Percentiles rank a stretch among this genome's conserved stretches.
These are phyloP conservation scores for Galeopsomyia nigrocyanea DNA, from an alignment of 2,888 invertebrate species.

Conservation along the genomic window DNA sequence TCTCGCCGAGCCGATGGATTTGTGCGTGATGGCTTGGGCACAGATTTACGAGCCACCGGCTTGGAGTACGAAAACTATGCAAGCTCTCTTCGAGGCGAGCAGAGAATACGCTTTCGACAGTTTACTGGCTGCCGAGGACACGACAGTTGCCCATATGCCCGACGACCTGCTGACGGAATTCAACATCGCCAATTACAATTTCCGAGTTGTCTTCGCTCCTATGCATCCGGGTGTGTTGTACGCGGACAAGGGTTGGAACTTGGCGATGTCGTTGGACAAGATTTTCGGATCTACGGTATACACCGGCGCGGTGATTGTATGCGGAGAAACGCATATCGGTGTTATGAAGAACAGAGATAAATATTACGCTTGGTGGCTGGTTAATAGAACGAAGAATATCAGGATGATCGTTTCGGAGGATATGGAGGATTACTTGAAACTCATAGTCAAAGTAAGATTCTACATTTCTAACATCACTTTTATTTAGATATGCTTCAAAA, in stretches of 20 bases:
- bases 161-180: slow-evolving; percentile 59
- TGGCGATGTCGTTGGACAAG: slow-evolving; percentile 61
- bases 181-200: slow-evolving; percentile 62
- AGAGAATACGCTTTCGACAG: slow-evolving; percentile 58
- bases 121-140: slow-evolving; percentile 56
- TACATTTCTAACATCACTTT: background rate
- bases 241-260: slow-evolving; percentile 58
- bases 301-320: slow-evolving; percentile 59
- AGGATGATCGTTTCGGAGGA: slow-evolving; percentile 57
- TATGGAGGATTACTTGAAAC: slow-evolving; percentile 58
- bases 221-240: slow-evolving; percentile 56
- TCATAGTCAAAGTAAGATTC: slow-evolving; percentile 47
- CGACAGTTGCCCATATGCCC: slow-evolving; percentile 54
- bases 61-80: slow-evolving; percentile 60
- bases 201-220: slow-evolving; percentile 60
- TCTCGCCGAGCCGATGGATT: slow-evolving; percentile 58
- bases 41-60: slow-evolving; percentile 60
- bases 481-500: background rate
- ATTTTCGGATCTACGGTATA: slow-evolving; percentile 59
- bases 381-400: slow-evolving; percentile 56
- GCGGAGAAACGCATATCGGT: slow-evolving; percentile 59
- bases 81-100: slow-evolving; percentile 59
- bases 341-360: slow-evolving; percentile 56
- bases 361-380: slow-evolving; percentile 64
- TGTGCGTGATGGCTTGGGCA: slow-evolving; percentile 65